phyloP scores from a whole-genome alignment of 1,140 invertebrate genomes.

The Meloidogyne hapla region DNA sequence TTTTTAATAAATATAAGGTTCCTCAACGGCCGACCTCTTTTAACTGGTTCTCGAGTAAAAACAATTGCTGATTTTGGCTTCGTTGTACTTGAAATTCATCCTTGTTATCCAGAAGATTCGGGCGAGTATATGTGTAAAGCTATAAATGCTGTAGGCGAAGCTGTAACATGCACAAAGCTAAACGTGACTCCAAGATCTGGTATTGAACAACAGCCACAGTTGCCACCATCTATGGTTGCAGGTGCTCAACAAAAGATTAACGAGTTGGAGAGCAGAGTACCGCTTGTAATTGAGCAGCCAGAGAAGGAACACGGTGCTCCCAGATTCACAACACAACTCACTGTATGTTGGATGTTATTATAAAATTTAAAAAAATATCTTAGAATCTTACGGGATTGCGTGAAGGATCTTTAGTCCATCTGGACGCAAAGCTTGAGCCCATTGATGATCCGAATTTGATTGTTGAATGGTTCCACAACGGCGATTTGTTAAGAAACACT shows the following conservation, averaged over 20 bases:
- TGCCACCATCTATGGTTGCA: slow-evolving; percentile 85
- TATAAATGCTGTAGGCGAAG: slow-evolving; percentile 76
- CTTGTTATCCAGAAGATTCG: slow-evolving; percentile 80
- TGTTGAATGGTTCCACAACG: slow-evolving; percentile 95
- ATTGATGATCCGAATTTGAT: slow-evolving; percentile 85
- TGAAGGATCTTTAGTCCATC: slow-evolving; percentile 86
- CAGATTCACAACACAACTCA: slow-evolving; percentile 83
- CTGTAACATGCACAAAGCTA: slow-evolving; percentile 84
- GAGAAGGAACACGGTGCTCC: slow-evolving; percentile 78
- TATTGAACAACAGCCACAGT: slow-evolving; percentile 84
- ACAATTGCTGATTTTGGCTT: slow-evolving; percentile 94
- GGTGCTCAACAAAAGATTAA: slow-evolving; percentile 85
- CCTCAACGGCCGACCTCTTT: slow-evolving; percentile 56
- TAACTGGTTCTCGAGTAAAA: slow-evolving; percentile 76
- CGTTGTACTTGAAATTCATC: slow-evolving; percentile 78
- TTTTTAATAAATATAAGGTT: slow-evolving; percentile 41
- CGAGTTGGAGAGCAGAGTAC: slow-evolving; percentile 76
- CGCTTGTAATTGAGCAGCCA: slow-evolving; percentile 70
- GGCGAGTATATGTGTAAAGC: slow-evolving; percentile 91
- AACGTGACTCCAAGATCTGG: slow-evolving; percentile 79
- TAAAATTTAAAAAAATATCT: not conserved
- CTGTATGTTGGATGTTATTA: not conserved
- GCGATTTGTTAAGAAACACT: slow-evolving; percentile 75
- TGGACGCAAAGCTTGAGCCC: slow-evolving; percentile 84
- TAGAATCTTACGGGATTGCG: slow-evolving; percentile 69